These are phyloP conservation scores for Spea multiplicata DNA, from an alignment of 2,113 vertebrate genomes.

Conservation along the genomic window DNA sequence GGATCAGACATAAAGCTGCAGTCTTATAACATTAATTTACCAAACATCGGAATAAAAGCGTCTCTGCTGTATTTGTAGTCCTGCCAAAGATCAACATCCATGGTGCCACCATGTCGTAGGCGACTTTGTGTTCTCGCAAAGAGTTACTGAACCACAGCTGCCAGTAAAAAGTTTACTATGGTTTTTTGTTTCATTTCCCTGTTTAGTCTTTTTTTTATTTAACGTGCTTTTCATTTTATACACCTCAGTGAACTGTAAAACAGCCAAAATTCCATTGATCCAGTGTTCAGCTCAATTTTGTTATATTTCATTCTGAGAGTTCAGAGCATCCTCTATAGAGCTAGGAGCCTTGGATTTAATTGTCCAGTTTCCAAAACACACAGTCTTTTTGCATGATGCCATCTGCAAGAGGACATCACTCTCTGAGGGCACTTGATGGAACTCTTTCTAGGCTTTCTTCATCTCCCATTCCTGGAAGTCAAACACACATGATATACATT, in stretches of 20 bases:
- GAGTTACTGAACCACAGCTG: too few species aligned
- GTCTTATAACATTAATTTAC: too few species aligned
- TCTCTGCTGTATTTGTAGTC: too few species aligned
- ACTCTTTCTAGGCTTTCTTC: slow-evolving; percentile 78
- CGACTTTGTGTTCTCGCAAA: too few species aligned
- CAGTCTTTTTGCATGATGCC: not conserved
- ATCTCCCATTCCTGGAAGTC: slow-evolving; percentile 90
- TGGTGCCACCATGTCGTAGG: too few species aligned
- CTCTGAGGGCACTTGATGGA: not conserved
- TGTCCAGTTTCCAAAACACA: not conserved
- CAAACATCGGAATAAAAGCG: too few species aligned
- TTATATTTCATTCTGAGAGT: not conserved
- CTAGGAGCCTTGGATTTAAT: not conserved
- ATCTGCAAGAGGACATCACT: not conserved
- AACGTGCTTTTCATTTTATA: slow-evolving; percentile 23
- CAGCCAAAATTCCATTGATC: not conserved
- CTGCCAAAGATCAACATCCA: too few species aligned
- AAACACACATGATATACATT: slow-evolving; percentile 11
- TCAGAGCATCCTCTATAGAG: not conserved
- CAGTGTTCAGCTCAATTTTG: not conserved
- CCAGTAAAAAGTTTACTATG: too few species aligned
- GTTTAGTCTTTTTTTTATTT: slow-evolving; percentile 7
- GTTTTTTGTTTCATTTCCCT: too few species aligned
- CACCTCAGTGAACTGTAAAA: not conserved
- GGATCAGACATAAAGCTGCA: too few species aligned